Base-by-base conservation (phyloP, 2,113 vertebrate species). In the Ophthalmolycus amberensis region DNA sequence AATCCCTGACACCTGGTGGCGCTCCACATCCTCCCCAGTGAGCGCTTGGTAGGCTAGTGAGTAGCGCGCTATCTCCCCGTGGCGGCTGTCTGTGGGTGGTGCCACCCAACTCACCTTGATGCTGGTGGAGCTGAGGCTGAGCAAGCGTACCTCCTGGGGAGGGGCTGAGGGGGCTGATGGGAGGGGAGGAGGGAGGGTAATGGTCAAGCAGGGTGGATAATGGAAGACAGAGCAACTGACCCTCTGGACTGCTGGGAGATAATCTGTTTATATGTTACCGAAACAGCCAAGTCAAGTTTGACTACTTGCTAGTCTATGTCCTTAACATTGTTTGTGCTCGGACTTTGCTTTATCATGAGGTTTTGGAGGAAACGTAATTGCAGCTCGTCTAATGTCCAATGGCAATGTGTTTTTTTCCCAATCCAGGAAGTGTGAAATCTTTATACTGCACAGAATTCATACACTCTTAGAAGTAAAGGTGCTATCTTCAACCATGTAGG, bases 21-120 rank as follows among this genome's bases (percentile, higher is more conserved):
- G 95, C 92, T 95, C 85, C 81, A 82, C 89, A 92, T 98, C 97
- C 94, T 97, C 97, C 85, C 96, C 97, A 75, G 94, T 93, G 75
- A 95, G 89, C 1, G 96, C 96, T 85, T 95, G 95, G 93, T 96
- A 97, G 3, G 95, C 94, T 79, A 97, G 94, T 60, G 97, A 97
- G 95, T 99, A 99, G 89, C 95, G 92, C 83, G 95, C 97, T 93
- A 98, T 96, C 85, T 96, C 79, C 58, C 97, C 97, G 63, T 98
- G 97, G 87, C 93, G 96, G 94, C 96, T 97, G 93, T 94, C 95
- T 16, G 94, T 96, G 1, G 97, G 97, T 0, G 97, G 97, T 0
- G 97, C 96, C 91, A 95, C 95, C 98, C 98, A 99, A 96, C 96
- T 98, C 97, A 98, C 97, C 96, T 96, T 94, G 91, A 98, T 93